These are phyloP conservation scores for Octodonta nipae DNA, from an alignment of 2,888 invertebrate genomes.

Conservation along the genomic window DNA sequence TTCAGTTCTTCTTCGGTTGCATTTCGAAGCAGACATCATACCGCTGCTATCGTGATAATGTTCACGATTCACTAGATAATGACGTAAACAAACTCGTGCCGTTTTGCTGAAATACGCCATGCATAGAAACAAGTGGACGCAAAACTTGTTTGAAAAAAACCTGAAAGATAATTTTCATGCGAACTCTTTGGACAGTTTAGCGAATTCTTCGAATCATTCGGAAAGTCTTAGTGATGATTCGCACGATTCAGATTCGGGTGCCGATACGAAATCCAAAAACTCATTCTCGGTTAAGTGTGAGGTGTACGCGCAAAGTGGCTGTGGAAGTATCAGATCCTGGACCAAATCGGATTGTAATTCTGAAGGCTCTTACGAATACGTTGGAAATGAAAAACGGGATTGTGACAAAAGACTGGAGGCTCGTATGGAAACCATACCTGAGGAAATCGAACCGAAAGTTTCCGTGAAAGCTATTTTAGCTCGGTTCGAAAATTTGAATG, in stretches of 20 bases:
- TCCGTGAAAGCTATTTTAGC: conserved; percentile 73
- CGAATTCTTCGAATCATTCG: conserved; percentile 53
- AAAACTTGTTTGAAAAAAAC: conserved; percentile 13
- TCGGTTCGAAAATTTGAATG: conserved; percentile 51
- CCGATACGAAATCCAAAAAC: conserved; percentile 37
- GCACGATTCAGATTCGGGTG: conserved; percentile 49
- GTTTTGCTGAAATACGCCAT: conserved; percentile 12
- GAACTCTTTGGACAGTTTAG: conserved; percentile 53
- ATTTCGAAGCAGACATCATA: too few species aligned
- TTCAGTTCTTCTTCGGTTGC: too few species aligned
- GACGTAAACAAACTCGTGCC: background rate
- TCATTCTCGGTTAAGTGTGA: conserved; percentile 33
- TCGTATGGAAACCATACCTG: conserved; percentile 69
- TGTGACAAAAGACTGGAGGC: conserved; percentile 17
- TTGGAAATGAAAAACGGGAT: conserved; percentile 17
- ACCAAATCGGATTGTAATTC: conserved; percentile 20
- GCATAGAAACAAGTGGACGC: conserved; percentile 22
- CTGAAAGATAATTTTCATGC: conserved; percentile 29
- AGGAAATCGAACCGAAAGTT: conserved; percentile 69
- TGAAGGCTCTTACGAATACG: conserved; percentile 24
- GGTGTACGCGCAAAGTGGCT: conserved; percentile 29
- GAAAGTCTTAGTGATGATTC: conserved; percentile 48
- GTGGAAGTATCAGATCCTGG: conserved; percentile 27
- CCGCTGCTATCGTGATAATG: background rate
- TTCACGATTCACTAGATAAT: background rate